Evolutionary conservation across 1,140 invertebrate genomes (phyloP).

Genomic region (Scaptomyza pallida): DNA sequence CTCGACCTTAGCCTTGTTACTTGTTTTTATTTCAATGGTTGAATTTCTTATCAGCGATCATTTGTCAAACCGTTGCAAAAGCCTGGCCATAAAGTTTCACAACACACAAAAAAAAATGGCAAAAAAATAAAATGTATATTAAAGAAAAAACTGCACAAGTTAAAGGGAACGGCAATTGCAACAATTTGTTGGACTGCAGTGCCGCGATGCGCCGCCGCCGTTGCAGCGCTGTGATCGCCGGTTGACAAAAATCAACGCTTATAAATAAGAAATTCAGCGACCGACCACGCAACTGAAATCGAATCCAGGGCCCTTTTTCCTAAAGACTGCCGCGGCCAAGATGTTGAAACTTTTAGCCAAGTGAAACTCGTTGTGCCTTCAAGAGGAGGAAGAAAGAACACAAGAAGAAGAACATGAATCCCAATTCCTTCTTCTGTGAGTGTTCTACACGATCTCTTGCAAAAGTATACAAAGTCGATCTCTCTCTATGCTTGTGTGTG

Average conservation of each 20-base stretch:
- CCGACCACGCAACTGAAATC: constrained; percentile 25
- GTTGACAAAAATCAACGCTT: constrained; percentile 39
- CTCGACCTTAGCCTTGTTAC: too few species aligned
- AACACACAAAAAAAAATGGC: not conserved
- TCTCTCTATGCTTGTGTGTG: constrained; percentile 32
- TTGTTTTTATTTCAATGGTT: constrained; percentile 9
- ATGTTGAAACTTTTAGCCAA: not conserved
- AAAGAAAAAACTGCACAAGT: constrained; percentile 1
- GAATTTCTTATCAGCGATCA: constrained; percentile 59
- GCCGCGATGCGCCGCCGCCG: too few species aligned
- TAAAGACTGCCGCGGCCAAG: not conserved
- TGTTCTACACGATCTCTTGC: constrained; percentile 7
- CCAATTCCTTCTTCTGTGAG: constrained; percentile 7
- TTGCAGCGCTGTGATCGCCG: too few species aligned
- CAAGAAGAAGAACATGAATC: constrained; percentile 5
- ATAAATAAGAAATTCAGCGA: constrained; percentile 28
- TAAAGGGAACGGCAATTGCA: constrained; percentile 49
- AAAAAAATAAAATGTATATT: not conserved
- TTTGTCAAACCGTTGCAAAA: constrained; percentile 54
- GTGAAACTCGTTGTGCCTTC: constrained; percentile 14
- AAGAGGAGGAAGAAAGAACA: not conserved
- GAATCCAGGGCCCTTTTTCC: constrained; percentile 12
- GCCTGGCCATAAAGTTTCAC: constrained; percentile 3
- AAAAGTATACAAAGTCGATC: not conserved
- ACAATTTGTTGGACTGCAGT: constrained; percentile 53